phyloP scores from a whole-genome alignment of 2,888 invertebrate genomes.

The Euclidia mi region DNA sequence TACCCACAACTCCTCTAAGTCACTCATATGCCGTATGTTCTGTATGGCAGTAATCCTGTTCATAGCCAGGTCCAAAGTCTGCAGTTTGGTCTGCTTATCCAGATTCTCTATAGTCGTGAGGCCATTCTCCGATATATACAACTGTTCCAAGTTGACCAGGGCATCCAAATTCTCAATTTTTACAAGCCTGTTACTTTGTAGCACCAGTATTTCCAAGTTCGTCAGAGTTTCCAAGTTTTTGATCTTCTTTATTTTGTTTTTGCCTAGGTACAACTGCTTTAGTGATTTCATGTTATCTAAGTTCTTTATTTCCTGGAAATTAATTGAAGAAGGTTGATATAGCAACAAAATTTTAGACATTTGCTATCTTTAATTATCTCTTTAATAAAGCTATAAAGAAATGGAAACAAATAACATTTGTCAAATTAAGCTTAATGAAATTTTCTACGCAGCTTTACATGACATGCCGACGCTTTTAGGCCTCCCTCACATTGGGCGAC shows the following conservation, averaged over 20 bases:
- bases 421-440: too few relatives aligned
- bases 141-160: slow-evolving; percentile 93
- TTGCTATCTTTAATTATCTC: too few relatives aligned
- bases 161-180: slow-evolving; percentile 96
- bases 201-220: slow-evolving; percentile 94
- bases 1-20: slow-evolving; percentile 99
- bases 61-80: slow-evolving; percentile 97
- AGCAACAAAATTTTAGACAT: too few relatives aligned
- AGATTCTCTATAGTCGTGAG: slow-evolving; percentile 94
- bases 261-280: slow-evolving; percentile 96
- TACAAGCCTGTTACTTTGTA: slow-evolving; percentile 97
- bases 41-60: slow-evolving; percentile 95
- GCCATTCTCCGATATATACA: slow-evolving; percentile 98
- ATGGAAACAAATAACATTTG: too few relatives aligned
- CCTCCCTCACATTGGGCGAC: too few relatives aligned
- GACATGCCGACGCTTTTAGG: too few relatives aligned
- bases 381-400: too few relatives aligned
- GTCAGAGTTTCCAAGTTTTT: slow-evolving; percentile 94
- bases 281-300: slow-evolving; percentile 93
- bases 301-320: slow-evolving; percentile 95
- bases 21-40: slow-evolving; percentile 93
- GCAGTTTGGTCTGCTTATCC: slow-evolving; percentile 91
- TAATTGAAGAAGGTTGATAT: too few relatives aligned
- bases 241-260: slow-evolving; percentile 98
- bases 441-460: too few relatives aligned